Conservation (phyloP, 2,888 invertebrate species). For the Endotricha flammealis region DNA sequence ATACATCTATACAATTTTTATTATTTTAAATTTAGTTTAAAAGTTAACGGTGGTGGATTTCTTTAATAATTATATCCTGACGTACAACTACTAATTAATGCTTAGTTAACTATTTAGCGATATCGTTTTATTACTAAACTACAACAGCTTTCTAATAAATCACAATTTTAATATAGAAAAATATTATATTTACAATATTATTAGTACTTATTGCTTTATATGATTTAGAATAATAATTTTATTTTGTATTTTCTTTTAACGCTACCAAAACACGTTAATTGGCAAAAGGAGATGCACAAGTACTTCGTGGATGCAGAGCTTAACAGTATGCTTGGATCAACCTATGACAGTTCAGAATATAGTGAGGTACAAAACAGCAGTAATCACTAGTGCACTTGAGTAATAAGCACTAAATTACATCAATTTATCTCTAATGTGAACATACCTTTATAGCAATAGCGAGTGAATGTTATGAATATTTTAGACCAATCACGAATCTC, state of each 20-base stretch:
- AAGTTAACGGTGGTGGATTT: too few species aligned
- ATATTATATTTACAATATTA: neutral
- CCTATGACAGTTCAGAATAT: slow-evolving; percentile 77
- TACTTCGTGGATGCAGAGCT: slow-evolving; percentile 90
- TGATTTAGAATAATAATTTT: slow-evolving; percentile 49
- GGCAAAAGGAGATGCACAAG: slow-evolving; percentile 86
- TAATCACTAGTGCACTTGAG: slow-evolving; percentile 20
- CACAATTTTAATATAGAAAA: too few species aligned
- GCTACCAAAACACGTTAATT: slow-evolving; percentile 72
- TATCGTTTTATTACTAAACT: too few species aligned
- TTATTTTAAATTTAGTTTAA: too few species aligned
- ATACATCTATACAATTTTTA: too few species aligned
- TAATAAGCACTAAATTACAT: slow-evolving; percentile 15
- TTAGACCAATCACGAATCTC: slow-evolving; percentile 11
- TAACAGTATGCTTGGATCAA: slow-evolving; percentile 84
- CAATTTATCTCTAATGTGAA: slow-evolving; percentile 16
- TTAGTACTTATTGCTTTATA: too few species aligned
- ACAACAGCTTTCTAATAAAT: too few species aligned
- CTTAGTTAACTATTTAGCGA: too few species aligned
- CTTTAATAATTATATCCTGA: too few species aligned
- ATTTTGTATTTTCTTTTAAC: slow-evolving; percentile 67
- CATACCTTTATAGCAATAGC: slow-evolving; percentile 12
- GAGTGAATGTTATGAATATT: slow-evolving; percentile 2
- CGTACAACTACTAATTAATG: too few species aligned
- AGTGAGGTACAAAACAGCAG: slow-evolving; percentile 58